Conservation (phyloP, 2,113 vertebrate genomes). For the Dasypus novemcinctus region DNA sequence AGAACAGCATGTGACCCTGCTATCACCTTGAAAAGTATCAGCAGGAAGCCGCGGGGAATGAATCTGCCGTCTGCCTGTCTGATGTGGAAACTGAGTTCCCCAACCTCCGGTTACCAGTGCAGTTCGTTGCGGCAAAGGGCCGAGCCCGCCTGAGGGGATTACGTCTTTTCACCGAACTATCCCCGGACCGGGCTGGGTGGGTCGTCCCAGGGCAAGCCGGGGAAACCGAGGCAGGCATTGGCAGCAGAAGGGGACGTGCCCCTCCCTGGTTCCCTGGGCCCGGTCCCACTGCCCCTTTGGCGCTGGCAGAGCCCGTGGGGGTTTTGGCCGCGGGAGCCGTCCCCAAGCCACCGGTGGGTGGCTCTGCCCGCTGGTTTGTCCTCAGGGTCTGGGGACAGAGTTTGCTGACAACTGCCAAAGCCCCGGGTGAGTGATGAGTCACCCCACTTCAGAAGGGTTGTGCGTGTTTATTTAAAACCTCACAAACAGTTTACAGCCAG, state of each 20-base stretch:
- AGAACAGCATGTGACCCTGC: too few species aligned
- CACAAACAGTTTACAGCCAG: conserved; percentile 66
- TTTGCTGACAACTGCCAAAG: conserved; percentile 40
- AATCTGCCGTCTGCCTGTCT: fast-evolving
- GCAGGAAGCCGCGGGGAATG: fast-evolving
- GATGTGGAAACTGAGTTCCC: not conserved
- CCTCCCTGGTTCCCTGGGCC: fast-evolving
- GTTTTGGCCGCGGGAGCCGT: fast-evolving
- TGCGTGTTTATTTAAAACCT: conserved; percentile 64
- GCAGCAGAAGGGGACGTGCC: fast-evolving
- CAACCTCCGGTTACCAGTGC: not conserved
- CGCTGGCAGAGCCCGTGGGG: not conserved
- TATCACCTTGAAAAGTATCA: too few species aligned
- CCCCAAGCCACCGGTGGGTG: conserved; percentile 27
- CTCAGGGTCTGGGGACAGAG: not conserved
- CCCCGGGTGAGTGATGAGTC: not conserved
- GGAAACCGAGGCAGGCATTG: not conserved
- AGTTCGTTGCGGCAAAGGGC: not conserved
- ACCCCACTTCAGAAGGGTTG: conserved; percentile 42
- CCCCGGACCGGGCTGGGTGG: fast-evolving
- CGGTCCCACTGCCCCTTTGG: fast-evolving
- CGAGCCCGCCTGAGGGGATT: fast-evolving
- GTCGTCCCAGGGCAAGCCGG: not conserved
- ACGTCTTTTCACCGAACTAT: not conserved
- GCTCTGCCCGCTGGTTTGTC: conserved; percentile 5